These are phyloP conservation scores for Cantharis flavilabris DNA, from an alignment of 2,888 invertebrate species.

Conservation along the genomic window DNA sequence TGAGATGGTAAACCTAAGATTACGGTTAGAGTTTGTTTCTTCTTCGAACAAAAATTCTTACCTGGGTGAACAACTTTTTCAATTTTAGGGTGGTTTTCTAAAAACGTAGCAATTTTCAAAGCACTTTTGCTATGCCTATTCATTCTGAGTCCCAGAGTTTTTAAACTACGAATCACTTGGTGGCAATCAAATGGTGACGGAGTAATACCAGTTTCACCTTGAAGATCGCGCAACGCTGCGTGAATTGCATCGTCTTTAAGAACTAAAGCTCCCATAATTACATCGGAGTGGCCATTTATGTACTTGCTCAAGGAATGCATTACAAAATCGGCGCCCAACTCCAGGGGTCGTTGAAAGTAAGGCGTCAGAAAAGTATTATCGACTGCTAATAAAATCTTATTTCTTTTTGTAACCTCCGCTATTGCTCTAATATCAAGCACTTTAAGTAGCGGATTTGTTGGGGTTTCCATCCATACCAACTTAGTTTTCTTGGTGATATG, in stretches of 20 bases:
- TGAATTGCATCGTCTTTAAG: conserved; percentile 46
- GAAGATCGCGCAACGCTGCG: conserved; percentile 61
- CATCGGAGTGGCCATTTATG: conserved; percentile 43
- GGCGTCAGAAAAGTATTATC: conserved; percentile 39
- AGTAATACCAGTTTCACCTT: conserved; percentile 67
- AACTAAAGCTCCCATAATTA: conserved; percentile 37
- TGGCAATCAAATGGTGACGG: conserved; percentile 97
- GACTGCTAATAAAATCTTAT: conserved; percentile 33
- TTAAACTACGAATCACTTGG: conserved; percentile 87
- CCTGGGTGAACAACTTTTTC: conserved; percentile 77
- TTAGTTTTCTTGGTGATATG: conserved; percentile 80
- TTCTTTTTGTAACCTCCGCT: conserved; percentile 61
- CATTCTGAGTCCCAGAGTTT: conserved; percentile 91
- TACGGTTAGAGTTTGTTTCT: no score
- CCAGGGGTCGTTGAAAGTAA: conserved; percentile 40
- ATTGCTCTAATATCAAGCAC: conserved; percentile 78
- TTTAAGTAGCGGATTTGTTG: conserved; percentile 87
- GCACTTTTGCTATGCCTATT: conserved; percentile 81
- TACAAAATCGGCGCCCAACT: conserved; percentile 41
- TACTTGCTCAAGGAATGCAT: conserved; percentile 42
- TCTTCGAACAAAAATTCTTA: neutral
- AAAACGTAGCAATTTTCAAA: conserved; percentile 75
- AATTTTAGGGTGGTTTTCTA: conserved; percentile 76
- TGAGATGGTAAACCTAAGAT: no score
- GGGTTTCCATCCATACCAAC: conserved; percentile 89